Percentiles rank a stretch among this genome's conserved stretches.
phyloP scores from a whole-genome alignment of 2,113 vertebrate species.

The Sorex araneus region DNA sequence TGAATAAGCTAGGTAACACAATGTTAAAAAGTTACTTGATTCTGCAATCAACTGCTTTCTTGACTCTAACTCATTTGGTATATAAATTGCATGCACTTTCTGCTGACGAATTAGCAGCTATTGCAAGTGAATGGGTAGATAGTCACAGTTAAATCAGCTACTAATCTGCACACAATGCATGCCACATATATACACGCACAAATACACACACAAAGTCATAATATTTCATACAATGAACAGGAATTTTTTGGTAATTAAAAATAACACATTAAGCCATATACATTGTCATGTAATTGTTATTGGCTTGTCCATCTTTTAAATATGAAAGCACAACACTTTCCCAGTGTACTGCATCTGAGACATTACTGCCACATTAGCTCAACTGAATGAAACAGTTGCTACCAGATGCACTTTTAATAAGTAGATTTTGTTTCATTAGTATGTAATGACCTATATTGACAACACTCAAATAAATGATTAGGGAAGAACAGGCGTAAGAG shows the following conservation, averaged over 20 bases:
- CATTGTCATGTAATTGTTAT: constrained; percentile 69
- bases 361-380: constrained; percentile 57
- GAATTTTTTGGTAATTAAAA: constrained; percentile 62
- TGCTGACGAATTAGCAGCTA: constrained; percentile 80
- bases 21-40: constrained; percentile 78
- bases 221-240: constrained; percentile 14
- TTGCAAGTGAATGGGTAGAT: constrained; percentile 66
- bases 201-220: constrained; percentile 9
- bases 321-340: constrained; percentile 76
- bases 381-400: constrained; percentile 72
- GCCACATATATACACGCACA: not conserved
- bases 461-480: constrained; percentile 57
- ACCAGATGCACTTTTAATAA: constrained; percentile 68
- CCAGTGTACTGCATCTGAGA: not conserved
- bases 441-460: not conserved
- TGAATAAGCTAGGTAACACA: constrained; percentile 45
- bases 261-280: constrained; percentile 74
- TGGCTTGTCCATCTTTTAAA: constrained; percentile 73
- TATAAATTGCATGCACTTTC: constrained; percentile 68
- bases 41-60: constrained; percentile 69
- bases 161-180: not conserved
- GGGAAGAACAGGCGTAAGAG: not conserved
- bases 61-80: constrained; percentile 47
- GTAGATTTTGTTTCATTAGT: constrained; percentile 48
- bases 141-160: constrained; percentile 73